Conservation (phyloP, 2,888 invertebrate species). For the Dryomyza anilis region DNA sequence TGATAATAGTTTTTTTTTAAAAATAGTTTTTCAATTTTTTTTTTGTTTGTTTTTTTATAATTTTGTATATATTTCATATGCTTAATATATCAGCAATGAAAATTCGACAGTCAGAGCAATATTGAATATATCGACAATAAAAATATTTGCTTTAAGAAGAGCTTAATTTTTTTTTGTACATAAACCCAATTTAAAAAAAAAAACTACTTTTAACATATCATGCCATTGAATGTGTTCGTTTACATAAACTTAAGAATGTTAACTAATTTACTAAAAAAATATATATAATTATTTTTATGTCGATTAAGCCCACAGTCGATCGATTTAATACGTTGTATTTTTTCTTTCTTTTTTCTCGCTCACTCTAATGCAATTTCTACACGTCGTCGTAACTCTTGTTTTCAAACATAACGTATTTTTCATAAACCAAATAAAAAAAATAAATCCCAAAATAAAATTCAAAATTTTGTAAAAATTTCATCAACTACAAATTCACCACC, state of each 20-base stretch:
- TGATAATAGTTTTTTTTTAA: no score
- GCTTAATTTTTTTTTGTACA: conserved; percentile 2
- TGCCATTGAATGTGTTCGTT: not conserved
- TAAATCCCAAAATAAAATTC: not conserved
- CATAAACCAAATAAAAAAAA: not conserved
- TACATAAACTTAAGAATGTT: not conserved
- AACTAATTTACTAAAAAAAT: not conserved
- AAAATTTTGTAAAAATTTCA: conserved; percentile 15
- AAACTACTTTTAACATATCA: no score
- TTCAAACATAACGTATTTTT: conserved; percentile 21
- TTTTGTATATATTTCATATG: no score
- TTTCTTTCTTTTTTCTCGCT: conserved; percentile 28
- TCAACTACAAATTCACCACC: conserved; percentile 15
- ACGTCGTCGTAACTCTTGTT: conserved; percentile 20
- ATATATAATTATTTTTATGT: not conserved
- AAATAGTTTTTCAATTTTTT: no score
- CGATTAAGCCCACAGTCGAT: conserved; percentile 8
- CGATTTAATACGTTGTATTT: conserved; percentile 35
- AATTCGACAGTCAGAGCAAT: no score
- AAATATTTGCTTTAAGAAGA: no score
- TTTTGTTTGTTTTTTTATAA: no score
- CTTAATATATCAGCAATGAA: no score
- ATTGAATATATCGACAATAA: no score
- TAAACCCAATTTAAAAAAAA: no score
- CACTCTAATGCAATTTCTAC: conserved; percentile 26